Evolutionary conservation across 2,113 vertebrate genomes (phyloP).

Genomic region (Tyto alba): DNA sequence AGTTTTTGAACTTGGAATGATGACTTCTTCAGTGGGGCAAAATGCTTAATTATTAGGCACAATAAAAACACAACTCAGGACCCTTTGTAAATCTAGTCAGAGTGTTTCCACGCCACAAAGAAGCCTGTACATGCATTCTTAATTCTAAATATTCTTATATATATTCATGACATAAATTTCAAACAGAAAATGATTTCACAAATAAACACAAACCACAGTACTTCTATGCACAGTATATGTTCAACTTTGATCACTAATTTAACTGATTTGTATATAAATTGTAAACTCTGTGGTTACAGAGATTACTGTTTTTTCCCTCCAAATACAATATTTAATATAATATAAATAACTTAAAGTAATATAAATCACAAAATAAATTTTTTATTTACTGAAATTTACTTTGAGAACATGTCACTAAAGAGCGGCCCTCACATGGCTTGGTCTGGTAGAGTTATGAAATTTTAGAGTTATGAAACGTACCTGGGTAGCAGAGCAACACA

Average conservation of each 20-base stretch:
- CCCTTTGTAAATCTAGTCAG: not conserved
- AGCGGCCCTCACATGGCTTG: not conserved
- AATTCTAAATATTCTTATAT: not conserved
- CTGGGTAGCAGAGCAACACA: conserved; percentile 87
- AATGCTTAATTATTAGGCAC: not conserved
- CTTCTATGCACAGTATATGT: not conserved
- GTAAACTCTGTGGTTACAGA: not conserved
- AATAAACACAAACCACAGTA: not conserved
- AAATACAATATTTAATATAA: not conserved
- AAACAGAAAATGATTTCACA: not conserved
- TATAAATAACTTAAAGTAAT: not conserved
- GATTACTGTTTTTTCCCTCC: not conserved
- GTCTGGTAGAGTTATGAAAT: not conserved
- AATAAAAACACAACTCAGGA: not conserved
- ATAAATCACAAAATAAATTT: not conserved
- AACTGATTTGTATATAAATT: not conserved
- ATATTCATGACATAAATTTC: not conserved
- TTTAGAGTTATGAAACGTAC: conserved; percentile 64
- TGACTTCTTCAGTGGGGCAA: not conserved
- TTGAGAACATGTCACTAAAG: not conserved
- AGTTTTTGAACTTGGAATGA: not conserved
- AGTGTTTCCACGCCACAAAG: not conserved
- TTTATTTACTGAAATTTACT: not conserved
- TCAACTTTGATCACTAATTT: not conserved
- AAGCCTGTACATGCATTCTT: not conserved